A percentile compares a stretch with the other conserved stretches of the same genome.
Evolutionary conservation across 2,797 vertebrate genomes (phyloP).

Genomic region (Falco rusticolus): DNA sequence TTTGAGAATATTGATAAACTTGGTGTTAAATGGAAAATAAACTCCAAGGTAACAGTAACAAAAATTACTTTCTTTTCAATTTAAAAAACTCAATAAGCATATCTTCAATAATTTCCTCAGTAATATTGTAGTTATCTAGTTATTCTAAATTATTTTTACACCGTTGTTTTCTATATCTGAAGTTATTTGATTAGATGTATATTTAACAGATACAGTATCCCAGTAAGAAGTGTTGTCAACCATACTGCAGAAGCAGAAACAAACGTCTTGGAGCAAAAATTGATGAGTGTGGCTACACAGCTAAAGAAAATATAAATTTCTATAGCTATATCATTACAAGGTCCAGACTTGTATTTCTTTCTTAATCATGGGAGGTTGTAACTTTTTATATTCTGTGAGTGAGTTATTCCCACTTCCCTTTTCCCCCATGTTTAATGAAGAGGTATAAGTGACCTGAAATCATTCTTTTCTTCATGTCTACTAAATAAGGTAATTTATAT

Average conservation of each 20-base stretch:
- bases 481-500: accelerated
- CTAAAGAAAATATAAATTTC: not conserved
- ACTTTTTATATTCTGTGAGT: not conserved
- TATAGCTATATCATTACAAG: not conserved
- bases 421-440: not conserved
- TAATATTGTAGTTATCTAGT: not conserved
- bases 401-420: not conserved
- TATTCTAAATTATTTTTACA: not conserved
- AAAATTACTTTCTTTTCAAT: not conserved
- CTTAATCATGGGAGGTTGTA: not conserved
- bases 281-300: not conserved
- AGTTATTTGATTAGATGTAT: not conserved
- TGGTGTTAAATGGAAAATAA: not conserved
- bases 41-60: not conserved
- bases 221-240: not conserved
- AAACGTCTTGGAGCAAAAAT: not conserved
- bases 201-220: not conserved
- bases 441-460: not conserved
- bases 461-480: not conserved
- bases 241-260: not conserved
- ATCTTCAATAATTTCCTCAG: not conserved
- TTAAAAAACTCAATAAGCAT: not conserved
- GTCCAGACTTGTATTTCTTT: not conserved
- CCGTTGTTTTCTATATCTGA: not conserved
- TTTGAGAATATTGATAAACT: not conserved